Conservation (phyloP, 2,888 invertebrate species). For the Acleris emargana region DNA sequence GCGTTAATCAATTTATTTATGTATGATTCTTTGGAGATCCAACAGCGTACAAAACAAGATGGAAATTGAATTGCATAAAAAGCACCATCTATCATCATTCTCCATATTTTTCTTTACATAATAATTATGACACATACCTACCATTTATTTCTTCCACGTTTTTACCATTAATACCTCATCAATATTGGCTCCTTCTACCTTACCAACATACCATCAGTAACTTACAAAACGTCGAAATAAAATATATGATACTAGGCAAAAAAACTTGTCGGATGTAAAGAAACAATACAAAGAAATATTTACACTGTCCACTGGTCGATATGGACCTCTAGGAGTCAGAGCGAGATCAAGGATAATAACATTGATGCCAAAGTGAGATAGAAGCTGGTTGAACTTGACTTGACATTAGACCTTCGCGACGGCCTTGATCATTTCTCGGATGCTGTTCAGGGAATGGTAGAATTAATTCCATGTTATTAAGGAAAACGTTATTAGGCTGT, state of each 20-base stretch:
- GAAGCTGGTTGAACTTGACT: slow-evolving; percentile 41
- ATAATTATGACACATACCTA: too few species aligned
- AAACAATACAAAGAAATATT: slow-evolving; percentile 23
- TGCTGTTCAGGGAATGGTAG: slow-evolving; percentile 16
- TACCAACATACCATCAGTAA: background rate
- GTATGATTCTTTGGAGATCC: too few species aligned
- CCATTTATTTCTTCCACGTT: too few species aligned
- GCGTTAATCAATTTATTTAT: too few species aligned
- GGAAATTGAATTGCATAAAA: too few species aligned
- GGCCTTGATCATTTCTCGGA: slow-evolving; percentile 42
- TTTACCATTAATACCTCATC: too few species aligned
- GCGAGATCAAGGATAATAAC: slow-evolving; percentile 7
- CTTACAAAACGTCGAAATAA: slow-evolving; percentile 6
- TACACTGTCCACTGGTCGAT: slow-evolving; percentile 20
- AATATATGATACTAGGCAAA: slow-evolving; percentile 9
- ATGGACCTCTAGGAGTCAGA: slow-evolving; percentile 17
- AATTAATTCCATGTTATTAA: background rate
- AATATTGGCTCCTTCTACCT: too few species aligned
- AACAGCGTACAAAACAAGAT: too few species aligned
- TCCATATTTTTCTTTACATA: too few species aligned
- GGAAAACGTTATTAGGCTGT: background rate
- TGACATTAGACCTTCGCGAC: slow-evolving; percentile 40
- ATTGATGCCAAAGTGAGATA: slow-evolving; percentile 2
- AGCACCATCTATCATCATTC: too few species aligned
- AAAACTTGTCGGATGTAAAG: background rate